Base-by-base conservation (phyloP, 2,888 invertebrate species). In the Dolichopus griseipennis region DNA sequence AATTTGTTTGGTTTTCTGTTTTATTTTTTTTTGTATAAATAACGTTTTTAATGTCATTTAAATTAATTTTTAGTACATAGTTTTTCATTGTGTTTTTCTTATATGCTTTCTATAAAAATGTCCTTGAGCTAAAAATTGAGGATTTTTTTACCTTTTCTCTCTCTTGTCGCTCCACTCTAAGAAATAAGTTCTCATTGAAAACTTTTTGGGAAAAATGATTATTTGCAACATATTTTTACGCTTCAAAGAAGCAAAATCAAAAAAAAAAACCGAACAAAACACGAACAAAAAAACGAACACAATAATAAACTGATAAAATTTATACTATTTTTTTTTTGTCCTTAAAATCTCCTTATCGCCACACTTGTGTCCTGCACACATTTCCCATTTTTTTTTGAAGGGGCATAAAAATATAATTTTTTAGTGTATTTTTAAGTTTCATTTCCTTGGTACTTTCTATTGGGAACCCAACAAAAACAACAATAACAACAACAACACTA, bases 41-140 rank as follows among this genome's bases (percentile, higher is more conserved):
- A 15, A n/a, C 52, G 18, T 52, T 52, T 52, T 52, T 52, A 52
- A 52, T 52, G 52, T 52, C 52, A 52, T 52, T 52, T 52, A 52
- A 52, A 52, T 52, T 52, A 52, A 52, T 52, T 52, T 52, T 52
- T 15, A 52, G 37, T 52, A 41, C 3, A 41, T 41, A 12, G n/a
- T n/a, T n/a, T 41, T 15, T 12, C 41, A 9, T 41, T 41, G 3
- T 41, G 3, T 41, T 9, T 41, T 27, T 37, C 12, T 37, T 1
- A 7, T 37, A 10, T 37, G 4, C 12, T 37, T 12, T 37, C 37
- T 37, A 37, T 12, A 52, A 18, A n/a, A 52, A 18, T 52, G 52
- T 52, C 52, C 52, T 52, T 52, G 52, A 52, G 52, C 52, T 52
- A 52, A 52, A n/a, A 52, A 18, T 52, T 52, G 9, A 18, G 2